A percentile compares a stretch with the other conserved stretches of the same genome.
phyloP scores from a whole-genome alignment of 2,888 invertebrate genomes.

The Sminthurinus aureus region DNA sequence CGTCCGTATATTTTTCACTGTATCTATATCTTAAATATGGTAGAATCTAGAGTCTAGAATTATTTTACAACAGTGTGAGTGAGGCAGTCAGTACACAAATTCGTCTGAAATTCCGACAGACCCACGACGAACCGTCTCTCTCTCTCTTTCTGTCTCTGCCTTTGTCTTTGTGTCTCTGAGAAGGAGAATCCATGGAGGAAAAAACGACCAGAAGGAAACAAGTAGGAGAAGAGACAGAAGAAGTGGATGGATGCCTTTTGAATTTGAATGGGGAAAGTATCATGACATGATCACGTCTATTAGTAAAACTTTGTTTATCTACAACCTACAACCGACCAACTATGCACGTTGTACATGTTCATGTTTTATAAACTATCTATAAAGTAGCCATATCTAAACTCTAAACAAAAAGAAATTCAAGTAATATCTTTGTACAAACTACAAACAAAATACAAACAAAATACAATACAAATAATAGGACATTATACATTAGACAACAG shows the following conservation, averaged over 20 bases:
- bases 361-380: background rate
- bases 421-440: background rate
- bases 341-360: background rate
- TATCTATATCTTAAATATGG: background rate
- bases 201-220: too few relatives aligned
- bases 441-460: too few relatives aligned
- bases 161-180: too few relatives aligned
- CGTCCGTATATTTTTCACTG: background rate
- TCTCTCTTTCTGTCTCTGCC: background rate
- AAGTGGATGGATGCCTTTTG: conserved; percentile 36
- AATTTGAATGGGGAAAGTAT: conserved; percentile 45
- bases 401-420: background rate
- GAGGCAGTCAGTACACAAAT: conserved; percentile 32
- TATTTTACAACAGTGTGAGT: conserved; percentile 11
- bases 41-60: background rate
- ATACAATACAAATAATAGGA: too few relatives aligned
- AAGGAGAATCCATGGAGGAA: too few relatives aligned
- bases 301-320: conserved; percentile 36
- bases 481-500: too few relatives aligned
- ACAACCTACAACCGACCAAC: background rate
- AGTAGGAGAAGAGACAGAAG: background rate
- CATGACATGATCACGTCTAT: conserved; percentile 38
- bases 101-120: conserved; percentile 31
- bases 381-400: background rate
- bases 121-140: conserved; percentile 3